phyloP scores from a whole-genome alignment of 1,140 invertebrate species.

The Brachionus paranguensis region DNA sequence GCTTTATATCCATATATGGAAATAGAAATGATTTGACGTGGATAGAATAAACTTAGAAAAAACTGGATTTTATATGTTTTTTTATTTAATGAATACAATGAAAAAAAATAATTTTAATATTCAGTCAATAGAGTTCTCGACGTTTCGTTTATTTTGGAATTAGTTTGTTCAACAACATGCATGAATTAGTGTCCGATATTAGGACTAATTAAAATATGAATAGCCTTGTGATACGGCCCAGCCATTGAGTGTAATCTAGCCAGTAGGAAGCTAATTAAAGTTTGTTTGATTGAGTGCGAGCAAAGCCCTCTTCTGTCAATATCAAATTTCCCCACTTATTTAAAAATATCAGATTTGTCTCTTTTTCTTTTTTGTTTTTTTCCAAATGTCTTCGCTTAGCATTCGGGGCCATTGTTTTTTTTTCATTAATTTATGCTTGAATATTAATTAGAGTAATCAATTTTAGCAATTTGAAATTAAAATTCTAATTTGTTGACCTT shows the following conservation, averaged over 20 bases:
- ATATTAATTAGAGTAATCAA: no score
- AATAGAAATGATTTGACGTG: neutral
- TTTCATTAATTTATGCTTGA: neutral
- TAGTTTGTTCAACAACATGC: neutral
- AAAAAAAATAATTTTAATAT: neutral
- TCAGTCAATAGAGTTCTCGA: neutral
- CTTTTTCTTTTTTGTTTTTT: neutral
- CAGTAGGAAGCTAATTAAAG: neutral
- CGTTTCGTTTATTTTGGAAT: neutral
- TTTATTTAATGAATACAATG: neutral
- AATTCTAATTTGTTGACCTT: no score
- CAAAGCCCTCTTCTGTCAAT: neutral
- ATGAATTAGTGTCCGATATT: neutral
- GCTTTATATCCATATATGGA: neutral
- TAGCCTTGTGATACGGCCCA: neutral
- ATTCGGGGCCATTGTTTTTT: no score
- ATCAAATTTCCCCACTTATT: neutral
- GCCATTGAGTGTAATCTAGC: neutral
- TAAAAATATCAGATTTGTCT: neutral
- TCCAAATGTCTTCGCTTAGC: neutral
- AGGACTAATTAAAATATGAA: neutral
- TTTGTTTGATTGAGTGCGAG: no score
- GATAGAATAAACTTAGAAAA: neutral
- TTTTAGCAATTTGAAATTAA: no score
- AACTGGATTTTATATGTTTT: neutral